Evolutionary conservation across 1,140 invertebrate species (phyloP).

Genomic region (Pseudachorutes palmiensis): DNA sequence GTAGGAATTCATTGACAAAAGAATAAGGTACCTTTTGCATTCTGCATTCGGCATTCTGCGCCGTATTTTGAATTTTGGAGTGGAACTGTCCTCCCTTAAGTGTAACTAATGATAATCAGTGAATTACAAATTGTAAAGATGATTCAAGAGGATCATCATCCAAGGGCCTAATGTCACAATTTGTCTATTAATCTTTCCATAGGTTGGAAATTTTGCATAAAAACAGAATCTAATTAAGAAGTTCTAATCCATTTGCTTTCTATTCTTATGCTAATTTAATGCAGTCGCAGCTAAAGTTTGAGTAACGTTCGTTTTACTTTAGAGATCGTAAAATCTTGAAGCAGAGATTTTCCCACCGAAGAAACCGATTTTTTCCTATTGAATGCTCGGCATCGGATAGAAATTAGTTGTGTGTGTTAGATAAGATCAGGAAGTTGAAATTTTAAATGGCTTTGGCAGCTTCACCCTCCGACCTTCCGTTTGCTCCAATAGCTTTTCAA

Average conservation of each 20-base stretch:
- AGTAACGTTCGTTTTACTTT: too few species aligned
- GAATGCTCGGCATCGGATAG: too few species aligned
- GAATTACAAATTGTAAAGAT: constrained; percentile 4
- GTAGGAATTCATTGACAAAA: background rate
- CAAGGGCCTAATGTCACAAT: background rate
- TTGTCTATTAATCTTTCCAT: background rate
- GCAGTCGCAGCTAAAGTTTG: too few species aligned
- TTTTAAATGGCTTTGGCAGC: background rate
- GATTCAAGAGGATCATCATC: background rate
- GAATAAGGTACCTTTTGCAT: background rate
- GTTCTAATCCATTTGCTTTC: too few species aligned
- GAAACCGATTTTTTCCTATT: too few species aligned
- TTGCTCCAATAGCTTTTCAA: constrained; percentile 5
- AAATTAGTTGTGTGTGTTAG: too few species aligned
- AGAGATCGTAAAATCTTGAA: too few species aligned
- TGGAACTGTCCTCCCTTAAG: background rate
- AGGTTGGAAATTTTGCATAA: too few species aligned
- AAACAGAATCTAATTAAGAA: too few species aligned
- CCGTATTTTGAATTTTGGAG: background rate
- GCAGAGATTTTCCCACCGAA: too few species aligned
- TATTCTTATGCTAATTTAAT: too few species aligned
- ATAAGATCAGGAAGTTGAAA: background rate
- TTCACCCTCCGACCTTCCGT: background rate
- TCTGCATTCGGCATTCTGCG: background rate
- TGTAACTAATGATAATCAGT: constrained; percentile 1